Evolutionary conservation across 2,888 invertebrate genomes (phyloP).

Genomic region (Pomacea canaliculata): DNA sequence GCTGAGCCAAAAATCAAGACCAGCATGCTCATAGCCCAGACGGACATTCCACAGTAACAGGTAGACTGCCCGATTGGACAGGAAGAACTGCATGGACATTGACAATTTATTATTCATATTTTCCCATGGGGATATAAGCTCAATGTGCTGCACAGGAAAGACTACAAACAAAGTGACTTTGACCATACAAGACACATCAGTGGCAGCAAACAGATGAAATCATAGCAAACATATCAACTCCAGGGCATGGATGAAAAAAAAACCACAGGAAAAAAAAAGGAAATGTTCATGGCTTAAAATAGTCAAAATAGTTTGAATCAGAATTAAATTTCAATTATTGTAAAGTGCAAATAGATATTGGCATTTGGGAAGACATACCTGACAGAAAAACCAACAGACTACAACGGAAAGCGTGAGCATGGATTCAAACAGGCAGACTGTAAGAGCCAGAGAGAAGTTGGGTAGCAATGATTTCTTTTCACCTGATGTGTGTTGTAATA

Average conservation of each 20-base stretch:
- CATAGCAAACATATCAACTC: neutral
- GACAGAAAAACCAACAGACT: neutral
- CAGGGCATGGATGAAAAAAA: no score
- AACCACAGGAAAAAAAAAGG: neutral
- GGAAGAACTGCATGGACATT: conserved; percentile 60
- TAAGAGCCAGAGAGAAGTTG: neutral
- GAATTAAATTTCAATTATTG: no score
- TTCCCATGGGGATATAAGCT: no score
- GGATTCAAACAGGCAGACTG: neutral
- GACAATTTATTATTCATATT: neutral
- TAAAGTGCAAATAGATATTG: no score
- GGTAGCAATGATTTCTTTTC: neutral
- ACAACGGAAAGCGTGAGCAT: neutral
- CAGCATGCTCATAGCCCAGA: conserved; percentile 69
- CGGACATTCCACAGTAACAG: conserved; percentile 69
- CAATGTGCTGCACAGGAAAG: no score
- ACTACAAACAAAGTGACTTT: no score
- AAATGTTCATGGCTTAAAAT: no score
- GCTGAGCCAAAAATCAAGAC: conserved; percentile 69
- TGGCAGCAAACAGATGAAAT: neutral
- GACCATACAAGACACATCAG: neutral
- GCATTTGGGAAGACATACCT: neutral
- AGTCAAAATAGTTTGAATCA: no score
- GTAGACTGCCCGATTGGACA: conserved; percentile 68
- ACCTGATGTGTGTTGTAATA: conserved; percentile 69